phyloP scores from a whole-genome alignment of 1,140 invertebrate species.

The Drosophila triauraria region DNA sequence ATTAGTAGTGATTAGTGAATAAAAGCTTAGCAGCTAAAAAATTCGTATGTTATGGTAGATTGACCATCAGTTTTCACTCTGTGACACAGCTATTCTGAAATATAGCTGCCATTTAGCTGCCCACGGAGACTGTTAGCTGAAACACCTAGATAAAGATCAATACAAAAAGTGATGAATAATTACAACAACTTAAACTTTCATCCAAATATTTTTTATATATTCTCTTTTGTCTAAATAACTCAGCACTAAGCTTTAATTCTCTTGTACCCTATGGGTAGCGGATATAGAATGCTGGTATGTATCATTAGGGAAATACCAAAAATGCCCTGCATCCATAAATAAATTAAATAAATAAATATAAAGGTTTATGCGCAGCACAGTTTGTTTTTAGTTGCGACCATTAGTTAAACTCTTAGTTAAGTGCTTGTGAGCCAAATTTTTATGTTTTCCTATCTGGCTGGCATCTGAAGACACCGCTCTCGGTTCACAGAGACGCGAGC shows the following conservation, averaged over 20 bases:
- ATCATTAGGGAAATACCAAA: slow-evolving; percentile 36
- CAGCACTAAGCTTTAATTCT: too few species aligned
- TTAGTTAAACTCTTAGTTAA: slow-evolving; percentile 55
- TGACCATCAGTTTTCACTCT: background rate
- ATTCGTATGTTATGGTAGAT: background rate
- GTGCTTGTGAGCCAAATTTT: slow-evolving; percentile 47
- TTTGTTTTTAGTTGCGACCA: slow-evolving; percentile 33
- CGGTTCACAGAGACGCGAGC: slow-evolving; percentile 57
- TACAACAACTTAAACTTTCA: background rate
- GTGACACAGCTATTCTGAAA: background rate
- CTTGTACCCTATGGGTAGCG: too few species aligned
- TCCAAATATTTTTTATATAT: background rate
- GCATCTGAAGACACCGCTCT: slow-evolving; percentile 55
- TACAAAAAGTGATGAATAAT: background rate
- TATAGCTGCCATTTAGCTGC: background rate
- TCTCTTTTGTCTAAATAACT: background rate
- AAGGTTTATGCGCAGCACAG: slow-evolving; percentile 11
- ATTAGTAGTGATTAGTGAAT: background rate
- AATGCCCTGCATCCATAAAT: slow-evolving; percentile 33
- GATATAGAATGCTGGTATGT: background rate
- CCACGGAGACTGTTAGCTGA: background rate
- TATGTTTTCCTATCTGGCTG: slow-evolving; percentile 44
- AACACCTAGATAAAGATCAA: too few species aligned
- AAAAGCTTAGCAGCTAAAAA: too few species aligned
- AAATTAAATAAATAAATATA: slow-evolving; percentile 36